Evolutionary conservation across 2,888 invertebrate species (phyloP).

Genomic region (Hypercompe scribonia): DNA sequence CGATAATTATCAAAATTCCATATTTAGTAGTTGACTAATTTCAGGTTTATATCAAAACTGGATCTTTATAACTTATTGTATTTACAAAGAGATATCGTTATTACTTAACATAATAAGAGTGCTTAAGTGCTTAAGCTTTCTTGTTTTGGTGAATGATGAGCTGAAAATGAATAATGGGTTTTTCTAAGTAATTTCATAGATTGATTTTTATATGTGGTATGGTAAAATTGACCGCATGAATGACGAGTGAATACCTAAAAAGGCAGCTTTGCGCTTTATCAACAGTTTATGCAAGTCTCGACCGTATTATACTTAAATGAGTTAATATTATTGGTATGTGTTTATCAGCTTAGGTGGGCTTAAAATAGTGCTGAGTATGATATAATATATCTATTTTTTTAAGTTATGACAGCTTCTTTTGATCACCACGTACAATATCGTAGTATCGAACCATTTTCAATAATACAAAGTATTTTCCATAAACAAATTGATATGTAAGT

Average conservation of each 20-base stretch:
- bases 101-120: slow-evolving; percentile 32
- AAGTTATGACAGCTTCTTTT: not conserved
- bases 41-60: slow-evolving; percentile 54
- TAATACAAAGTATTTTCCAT: too few species aligned
- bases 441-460: not conserved
- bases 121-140: not conserved
- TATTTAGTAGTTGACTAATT: slow-evolving; percentile 59
- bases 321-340: not conserved
- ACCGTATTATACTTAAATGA: not conserved
- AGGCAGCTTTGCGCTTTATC: not conserved
- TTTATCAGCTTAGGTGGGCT: not conserved
- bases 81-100: slow-evolving; percentile 56
- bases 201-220: not conserved
- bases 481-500: not conserved
- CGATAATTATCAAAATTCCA: slow-evolving; percentile 66
- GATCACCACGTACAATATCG: not conserved
- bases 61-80: slow-evolving; percentile 55
- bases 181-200: not conserved
- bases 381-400: not conserved
- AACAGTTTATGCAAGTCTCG: not conserved
- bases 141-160: not conserved
- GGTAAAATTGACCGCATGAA: not conserved
- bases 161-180: not conserved
- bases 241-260: not conserved
- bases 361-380: not conserved